Percentiles rank a stretch among this genome's conserved stretches.
phyloP scores from a whole-genome alignment of 2,888 invertebrate genomes.

The Coronaproctus castanopsis region DNA sequence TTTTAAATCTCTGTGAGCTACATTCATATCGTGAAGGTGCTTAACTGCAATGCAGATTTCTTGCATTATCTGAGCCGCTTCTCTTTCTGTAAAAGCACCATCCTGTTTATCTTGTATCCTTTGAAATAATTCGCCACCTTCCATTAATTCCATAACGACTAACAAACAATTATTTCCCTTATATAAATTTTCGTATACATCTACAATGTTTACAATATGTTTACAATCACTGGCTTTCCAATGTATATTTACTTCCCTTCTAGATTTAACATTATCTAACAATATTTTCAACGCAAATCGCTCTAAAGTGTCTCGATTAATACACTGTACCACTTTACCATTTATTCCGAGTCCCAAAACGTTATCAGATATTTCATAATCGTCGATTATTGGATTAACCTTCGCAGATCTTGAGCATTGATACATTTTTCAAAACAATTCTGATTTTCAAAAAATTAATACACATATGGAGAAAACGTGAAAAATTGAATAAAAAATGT shows the following conservation, averaged over 20 bases:
- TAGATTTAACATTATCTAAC: conserved; percentile 76
- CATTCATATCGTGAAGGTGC: conserved; percentile 79
- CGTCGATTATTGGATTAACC: conserved; percentile 62
- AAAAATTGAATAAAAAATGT: no score
- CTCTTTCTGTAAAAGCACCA: conserved; percentile 90
- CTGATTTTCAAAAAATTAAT: no score
- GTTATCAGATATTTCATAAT: conserved; percentile 77
- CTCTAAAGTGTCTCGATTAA: conserved; percentile 46
- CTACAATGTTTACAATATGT: conserved; percentile 78
- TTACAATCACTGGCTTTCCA: conserved; percentile 78
- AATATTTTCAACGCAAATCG: conserved; percentile 88
- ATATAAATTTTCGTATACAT: conserved; percentile 94
- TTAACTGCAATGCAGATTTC: conserved; percentile 90
- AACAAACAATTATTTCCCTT: conserved; percentile 75
- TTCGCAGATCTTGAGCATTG: conserved; percentile 31
- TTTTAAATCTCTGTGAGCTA: conserved; percentile 93
- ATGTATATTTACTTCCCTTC: conserved; percentile 87
- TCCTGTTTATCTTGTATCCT: conserved; percentile 88
- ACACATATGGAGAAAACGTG: no score
- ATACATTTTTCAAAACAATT: background rate
- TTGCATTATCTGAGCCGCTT: conserved; percentile 85
- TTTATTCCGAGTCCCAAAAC: conserved; percentile 94
- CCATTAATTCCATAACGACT: conserved; percentile 99
- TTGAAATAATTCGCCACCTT: conserved; percentile 91
- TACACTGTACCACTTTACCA: conserved; percentile 95